Evolutionary conservation across 2,888 invertebrate species (phyloP), one percentile per base, ranked within the genome.

Genomic region (Agrenia bidenticulata): DNA sequence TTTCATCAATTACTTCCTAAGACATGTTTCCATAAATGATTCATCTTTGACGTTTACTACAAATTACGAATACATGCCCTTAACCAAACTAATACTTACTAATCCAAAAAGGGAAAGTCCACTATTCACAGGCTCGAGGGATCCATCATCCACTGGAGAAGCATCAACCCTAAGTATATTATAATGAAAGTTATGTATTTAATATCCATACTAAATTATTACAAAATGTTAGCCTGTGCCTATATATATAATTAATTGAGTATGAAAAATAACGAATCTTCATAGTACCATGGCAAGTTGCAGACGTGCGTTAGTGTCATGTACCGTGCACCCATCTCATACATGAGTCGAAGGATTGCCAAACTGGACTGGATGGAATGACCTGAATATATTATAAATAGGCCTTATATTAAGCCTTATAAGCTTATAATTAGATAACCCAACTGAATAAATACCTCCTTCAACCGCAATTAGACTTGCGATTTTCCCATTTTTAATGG

Each of bases 251-350:
- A 50, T 50, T 60, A 9, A 32, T 4, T 15, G 9, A 11, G 19
- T 26, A 53, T 11, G 4, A 5, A 21, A 24, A 17, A 54, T 11
- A 26, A 21, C 15, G 15, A 56, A 54, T 59, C 39, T 2, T 24
- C 60, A 27, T 78, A 81, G 80, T 79, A 85, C 94, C 94, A 94
- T 72, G 92, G 88, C 59, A 90, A 92, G 81, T 93, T 92, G 80
- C 94, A 94, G 77, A 89, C 90, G 81, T 94, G 94, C 54, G 94
- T 94, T 67, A 95, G 85, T 45, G 94, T 94, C 79, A 95, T 86
- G 80, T 94, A 94, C 55, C 90, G 82, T 63, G 91, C 92, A 51
- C 94, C 94, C 59, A 94, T 84, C 70, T 90, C 89, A 81, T 94
- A 93, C 81, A 93, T 89, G 77, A 91, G 90, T 70, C 94, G 85